These are phyloP conservation scores for Telmatochromis sp. DNA, from an alignment of 2,113 vertebrate species.

Conservation along the genomic window DNA sequence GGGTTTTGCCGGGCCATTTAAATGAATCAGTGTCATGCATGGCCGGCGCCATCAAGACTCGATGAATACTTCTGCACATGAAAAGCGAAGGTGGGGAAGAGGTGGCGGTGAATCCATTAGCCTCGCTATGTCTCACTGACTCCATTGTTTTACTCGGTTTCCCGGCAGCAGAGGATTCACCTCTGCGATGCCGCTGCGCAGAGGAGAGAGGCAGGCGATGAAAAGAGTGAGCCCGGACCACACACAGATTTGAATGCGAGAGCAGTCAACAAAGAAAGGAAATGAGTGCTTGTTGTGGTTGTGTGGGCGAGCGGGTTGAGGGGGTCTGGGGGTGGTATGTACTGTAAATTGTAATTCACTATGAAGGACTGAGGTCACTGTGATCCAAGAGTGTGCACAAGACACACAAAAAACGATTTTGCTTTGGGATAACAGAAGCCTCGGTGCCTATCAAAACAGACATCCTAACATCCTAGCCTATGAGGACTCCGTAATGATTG, in stretches of 20 bases:
- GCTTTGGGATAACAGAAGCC: background rate
- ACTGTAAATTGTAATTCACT: background rate
- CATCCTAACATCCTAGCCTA: background rate
- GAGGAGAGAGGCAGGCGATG: slow-evolving; percentile 16
- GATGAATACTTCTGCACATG: slow-evolving; percentile 63
- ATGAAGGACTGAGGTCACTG: background rate
- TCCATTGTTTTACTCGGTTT: slow-evolving; percentile 62
- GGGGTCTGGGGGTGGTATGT: background rate
- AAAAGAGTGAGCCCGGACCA: background rate
- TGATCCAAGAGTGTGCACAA: background rate
- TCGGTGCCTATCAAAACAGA: background rate
- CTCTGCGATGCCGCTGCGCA: background rate
- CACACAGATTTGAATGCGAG: background rate
- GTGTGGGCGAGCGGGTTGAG: background rate
- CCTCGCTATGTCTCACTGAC: slow-evolving; percentile 58
- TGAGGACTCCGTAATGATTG: background rate
- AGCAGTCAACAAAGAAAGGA: background rate
- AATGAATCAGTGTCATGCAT: slow-evolving; percentile 64
- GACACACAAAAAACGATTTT: background rate
- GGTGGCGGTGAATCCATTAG: slow-evolving; percentile 63
- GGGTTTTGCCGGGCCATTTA: slow-evolving; percentile 12
- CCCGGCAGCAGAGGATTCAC: slow-evolving; percentile 41
- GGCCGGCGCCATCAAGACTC: slow-evolving; percentile 44
- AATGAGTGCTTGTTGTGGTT: background rate
- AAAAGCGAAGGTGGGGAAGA: slow-evolving; percentile 51